Evolutionary conservation across 2,888 invertebrate genomes (phyloP).

Genomic region (Drosophila nr. perissopoda): DNA sequence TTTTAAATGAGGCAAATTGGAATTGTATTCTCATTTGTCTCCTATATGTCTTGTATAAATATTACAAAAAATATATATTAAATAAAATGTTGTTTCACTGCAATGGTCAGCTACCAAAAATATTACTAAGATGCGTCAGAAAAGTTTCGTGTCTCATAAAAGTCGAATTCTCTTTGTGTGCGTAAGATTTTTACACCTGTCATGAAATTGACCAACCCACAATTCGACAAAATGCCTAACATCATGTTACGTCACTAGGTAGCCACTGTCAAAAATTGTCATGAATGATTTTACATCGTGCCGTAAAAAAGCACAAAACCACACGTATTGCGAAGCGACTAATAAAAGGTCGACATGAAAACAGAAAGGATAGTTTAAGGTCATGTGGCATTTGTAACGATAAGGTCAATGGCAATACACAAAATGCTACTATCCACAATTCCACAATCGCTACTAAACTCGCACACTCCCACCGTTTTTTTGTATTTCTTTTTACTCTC

Average conservation of each 20-base stretch:
- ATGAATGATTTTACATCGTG: slow-evolving; percentile 56
- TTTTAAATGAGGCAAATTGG: background rate
- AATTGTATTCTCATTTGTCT: background rate
- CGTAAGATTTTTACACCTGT: slow-evolving; percentile 33
- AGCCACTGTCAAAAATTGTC: slow-evolving; percentile 2
- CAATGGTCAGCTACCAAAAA: background rate
- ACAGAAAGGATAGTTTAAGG: slow-evolving; percentile 46
- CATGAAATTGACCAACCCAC: slow-evolving; percentile 5
- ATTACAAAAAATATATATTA: background rate
- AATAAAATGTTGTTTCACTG: background rate
- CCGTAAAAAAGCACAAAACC: background rate
- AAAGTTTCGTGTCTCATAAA: background rate
- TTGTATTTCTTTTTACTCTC: slow-evolving; percentile 1
- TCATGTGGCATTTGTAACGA: slow-evolving; percentile 46
- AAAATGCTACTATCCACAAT: background rate
- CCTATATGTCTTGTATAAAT: background rate
- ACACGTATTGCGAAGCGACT: background rate
- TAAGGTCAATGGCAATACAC: slow-evolving; percentile 55
- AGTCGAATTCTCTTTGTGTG: slow-evolving; percentile 15
- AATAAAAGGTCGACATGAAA: slow-evolving; percentile 12
- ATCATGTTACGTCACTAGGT: slow-evolving; percentile 32
- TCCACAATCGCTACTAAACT: slow-evolving; percentile 16
- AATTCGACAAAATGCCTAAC: slow-evolving; percentile 12
- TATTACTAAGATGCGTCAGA: background rate
- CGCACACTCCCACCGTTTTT: slow-evolving; percentile 5